Base-by-base conservation (phyloP, 2,797 vertebrate species). In the Sebastes nivosus region DNA sequence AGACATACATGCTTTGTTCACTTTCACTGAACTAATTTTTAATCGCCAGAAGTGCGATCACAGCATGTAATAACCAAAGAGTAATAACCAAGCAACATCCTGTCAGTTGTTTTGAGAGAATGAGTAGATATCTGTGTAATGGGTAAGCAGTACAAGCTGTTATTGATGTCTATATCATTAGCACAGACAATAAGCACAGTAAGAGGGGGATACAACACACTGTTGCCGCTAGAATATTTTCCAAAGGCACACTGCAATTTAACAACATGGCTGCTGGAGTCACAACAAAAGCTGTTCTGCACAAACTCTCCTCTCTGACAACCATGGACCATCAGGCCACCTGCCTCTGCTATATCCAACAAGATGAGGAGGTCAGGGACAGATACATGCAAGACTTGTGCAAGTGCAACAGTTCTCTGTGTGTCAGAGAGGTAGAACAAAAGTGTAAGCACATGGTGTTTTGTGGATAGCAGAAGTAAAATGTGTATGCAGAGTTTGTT, bases 1-100 rank as follows among this genome's bases (percentile, higher is more conserved):
- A 86, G 52, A 80, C 42, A 81, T 16, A 58, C 10, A 52, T n/a
- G 24, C 10, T 64, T 52, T 42, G 34, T 36, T 81, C 12, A 70
- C 27, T 60, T 77, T 38, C 2, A 75, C 50, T 60, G 24, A 68
- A 54, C 25, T 63, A 46, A 13, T n/a, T 67, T 5, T 22, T 7
- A 38, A 63, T 18, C 64, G 36, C 25, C 27, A 67, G 9, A 50
- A 24, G 29, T 32, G 20, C 38, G 5, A 55, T 55, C 29, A 77
- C 36, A 85, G n/a, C 22, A 9, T 5, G 2, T 38, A 38, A 38
- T 38, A 38, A 38, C 36, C 36, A 38, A 38, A 38, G 13, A 38
- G 32, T 8, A n/a, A 29, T 8, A 57, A 46, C 36, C 9, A n/a
- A 24, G 24, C 12, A 64, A 24, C 25, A 34, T 72, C n/a, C 14